Conservation (phyloP, 23 tunicate species). For the Oikopleura dioica region DNA sequence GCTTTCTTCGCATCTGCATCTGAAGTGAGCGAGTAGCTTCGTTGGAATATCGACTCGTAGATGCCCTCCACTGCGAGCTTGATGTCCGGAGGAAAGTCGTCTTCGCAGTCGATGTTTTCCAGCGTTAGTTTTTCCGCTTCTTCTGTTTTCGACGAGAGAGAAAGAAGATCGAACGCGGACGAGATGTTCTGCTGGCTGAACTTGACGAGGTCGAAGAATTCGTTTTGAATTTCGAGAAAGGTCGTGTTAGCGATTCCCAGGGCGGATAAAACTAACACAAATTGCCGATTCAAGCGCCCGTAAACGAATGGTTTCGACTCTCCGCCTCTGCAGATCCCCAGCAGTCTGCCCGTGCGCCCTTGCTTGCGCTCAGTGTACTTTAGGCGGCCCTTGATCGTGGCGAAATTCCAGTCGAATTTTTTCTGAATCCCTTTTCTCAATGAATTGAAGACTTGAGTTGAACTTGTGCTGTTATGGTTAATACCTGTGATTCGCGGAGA, state of each 20-base stretch:
- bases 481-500: neutral
- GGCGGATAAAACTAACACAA: neutral
- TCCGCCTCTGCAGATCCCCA: constrained; percentile 1
- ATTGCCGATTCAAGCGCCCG: neutral
- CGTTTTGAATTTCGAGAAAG: neutral
- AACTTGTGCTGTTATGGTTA: too few species aligned
- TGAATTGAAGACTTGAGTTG: too few species aligned
- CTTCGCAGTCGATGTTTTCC: too few species aligned
- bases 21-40: too few species aligned
- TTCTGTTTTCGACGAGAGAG: neutral
- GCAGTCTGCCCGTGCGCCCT: neutral
- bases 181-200: neutral
- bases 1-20: neutral
- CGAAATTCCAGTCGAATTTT: neutral
- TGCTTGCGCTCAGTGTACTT: too few species aligned
- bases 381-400: neutral
- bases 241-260: neutral
- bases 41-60: too few species aligned
- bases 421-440: too few species aligned
- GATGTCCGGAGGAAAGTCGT: too few species aligned
- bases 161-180: neutral
- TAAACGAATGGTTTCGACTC: neutral
- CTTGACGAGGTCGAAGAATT: neutral
- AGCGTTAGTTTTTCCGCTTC: constrained; percentile 12
- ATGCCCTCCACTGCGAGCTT: too few species aligned